Evolutionary conservation across 2,113 vertebrate species (phyloP).

Genomic region (Probosciger aterrimus): DNA sequence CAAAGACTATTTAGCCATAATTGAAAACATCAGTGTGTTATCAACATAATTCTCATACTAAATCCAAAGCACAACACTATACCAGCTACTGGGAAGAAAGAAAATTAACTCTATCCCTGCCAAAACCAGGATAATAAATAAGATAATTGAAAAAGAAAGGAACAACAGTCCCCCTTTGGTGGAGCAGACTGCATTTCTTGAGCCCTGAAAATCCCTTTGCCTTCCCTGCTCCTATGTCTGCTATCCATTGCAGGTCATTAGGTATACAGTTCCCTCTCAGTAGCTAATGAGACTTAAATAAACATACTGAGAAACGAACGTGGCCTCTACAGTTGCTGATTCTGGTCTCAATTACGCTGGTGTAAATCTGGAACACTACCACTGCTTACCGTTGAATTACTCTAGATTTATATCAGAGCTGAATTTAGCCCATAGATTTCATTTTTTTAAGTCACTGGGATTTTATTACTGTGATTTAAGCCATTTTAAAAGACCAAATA

Average conservation of each 20-base stretch:
- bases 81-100: not conserved
- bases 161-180: not conserved
- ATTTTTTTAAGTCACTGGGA: not conserved
- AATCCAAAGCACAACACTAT: not conserved
- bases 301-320: conserved; percentile 46
- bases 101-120: not conserved
- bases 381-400: conserved; percentile 3
- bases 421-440: not conserved
- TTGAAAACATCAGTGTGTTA: not conserved
- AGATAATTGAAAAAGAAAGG: not conserved
- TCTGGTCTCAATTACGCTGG: conserved; percentile 26
- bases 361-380: conserved; percentile 50
- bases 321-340: conserved; percentile 37
- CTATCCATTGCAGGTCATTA: conserved; percentile 38
- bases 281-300: conserved; percentile 62
- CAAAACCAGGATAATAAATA: not conserved
- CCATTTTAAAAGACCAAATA: not conserved
- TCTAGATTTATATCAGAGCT: conserved; percentile 6
- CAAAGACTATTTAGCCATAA: not conserved
- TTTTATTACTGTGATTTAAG: not conserved
- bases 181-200: not conserved
- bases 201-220: conserved; percentile 21
- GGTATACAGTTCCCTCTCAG: conserved; percentile 45
- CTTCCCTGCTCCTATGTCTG: not conserved
- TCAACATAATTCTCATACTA: not conserved